Evolutionary conservation across 2,888 invertebrate species (phyloP), one percentile per base, ranked within the genome.

Genomic region (Nomada ruficornis): DNA sequence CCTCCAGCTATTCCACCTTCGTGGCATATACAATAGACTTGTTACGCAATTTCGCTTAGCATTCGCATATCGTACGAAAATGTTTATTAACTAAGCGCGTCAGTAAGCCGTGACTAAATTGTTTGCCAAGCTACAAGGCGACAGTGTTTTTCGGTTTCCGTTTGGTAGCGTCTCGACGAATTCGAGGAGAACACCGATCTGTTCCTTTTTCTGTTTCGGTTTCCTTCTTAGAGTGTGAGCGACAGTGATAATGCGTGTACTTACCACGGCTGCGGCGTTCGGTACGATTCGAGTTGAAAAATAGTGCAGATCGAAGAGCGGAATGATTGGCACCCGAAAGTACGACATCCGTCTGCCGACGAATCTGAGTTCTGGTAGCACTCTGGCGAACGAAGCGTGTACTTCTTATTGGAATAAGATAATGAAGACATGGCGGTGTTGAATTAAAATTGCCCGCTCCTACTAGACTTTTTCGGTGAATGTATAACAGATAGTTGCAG

Each of bases 301-400:
- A 60, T 59, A 20, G 55, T 15, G 57, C 44, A 55, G 26, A 36
- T 42, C 47, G 72, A 44, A 10, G 74, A 62, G 50, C 11, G 20
- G 29, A 70, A 76, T 67, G 72, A 68, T 79, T 26, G 65, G 72
- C 75, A 79, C 23, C 63, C 70, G 77, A 75, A 82, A 84, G 77
- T 52, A 62, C 47, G 74, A 59, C 55, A 76, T 77, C 69, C 70
- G 78, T 64, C 64, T 74, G 78, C 52, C 73, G 36, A 29, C 57
- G 72, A 73, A 80, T 81, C 75, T 70, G 65, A 63, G 73, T 62
- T n/a, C 59, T 29, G 67, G 76, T 77, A 68, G 83, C 81, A 65
- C 86, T 85, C 85, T 86, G 80, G 82, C 63, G 87, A 82, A 82
- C 85, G 63, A 77, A 52, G 72, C 75, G 80, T 55, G 83, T 83